phyloP scores from a whole-genome alignment of 2,888 invertebrate species.

The Anarsia innoxiella region DNA sequence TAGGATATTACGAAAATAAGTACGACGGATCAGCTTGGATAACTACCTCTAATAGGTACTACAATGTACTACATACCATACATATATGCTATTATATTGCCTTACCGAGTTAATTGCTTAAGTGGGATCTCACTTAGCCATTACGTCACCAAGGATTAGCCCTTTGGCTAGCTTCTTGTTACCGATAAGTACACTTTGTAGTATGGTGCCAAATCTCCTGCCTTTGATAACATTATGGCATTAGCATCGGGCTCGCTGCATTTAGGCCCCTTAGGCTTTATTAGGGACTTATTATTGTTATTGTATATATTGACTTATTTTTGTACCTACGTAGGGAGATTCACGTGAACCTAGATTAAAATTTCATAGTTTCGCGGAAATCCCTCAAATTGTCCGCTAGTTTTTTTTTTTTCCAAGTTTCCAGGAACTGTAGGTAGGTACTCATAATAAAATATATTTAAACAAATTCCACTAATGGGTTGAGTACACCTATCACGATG shows the following conservation, averaged over 20 bases:
- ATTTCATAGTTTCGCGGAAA: no score
- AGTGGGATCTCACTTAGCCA: constrained; percentile 7
- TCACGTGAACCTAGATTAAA: no score
- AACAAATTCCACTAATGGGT: no score
- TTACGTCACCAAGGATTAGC: constrained; percentile 1
- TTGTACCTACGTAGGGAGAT: no score
- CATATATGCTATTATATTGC: not conserved
- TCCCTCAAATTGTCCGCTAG: no score
- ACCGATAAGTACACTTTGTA: constrained; percentile 6
- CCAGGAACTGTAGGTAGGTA: no score
- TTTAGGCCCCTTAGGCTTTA: not conserved
- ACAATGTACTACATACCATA: not conserved
- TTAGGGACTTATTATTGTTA: no score
- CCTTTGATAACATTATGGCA: not conserved
- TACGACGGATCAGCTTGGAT: not conserved
- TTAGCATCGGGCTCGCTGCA: not conserved
- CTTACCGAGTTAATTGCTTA: constrained; percentile 4
- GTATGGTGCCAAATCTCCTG: not conserved
- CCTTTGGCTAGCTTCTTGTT: constrained; percentile 7
- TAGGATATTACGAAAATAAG: not conserved
- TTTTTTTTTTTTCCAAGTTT: no score
- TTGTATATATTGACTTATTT: no score
- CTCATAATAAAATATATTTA: no score
- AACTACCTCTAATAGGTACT: not conserved
- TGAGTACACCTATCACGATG: no score